Evolutionary conservation across 2,888 invertebrate species (phyloP).

Genomic region (Dione vanillae): DNA sequence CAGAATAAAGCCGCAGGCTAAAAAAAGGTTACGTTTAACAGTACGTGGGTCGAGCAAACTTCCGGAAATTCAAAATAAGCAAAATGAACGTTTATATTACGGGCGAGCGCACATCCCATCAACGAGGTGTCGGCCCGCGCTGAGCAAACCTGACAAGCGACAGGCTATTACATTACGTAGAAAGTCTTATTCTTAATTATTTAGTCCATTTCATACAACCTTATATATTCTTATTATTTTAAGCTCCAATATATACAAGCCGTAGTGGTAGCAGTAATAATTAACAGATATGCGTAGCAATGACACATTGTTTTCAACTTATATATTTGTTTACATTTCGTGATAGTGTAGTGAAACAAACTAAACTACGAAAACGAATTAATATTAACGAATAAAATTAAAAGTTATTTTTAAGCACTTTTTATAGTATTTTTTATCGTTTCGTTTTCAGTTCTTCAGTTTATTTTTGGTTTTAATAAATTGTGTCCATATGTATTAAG

Average conservation of each 20-base stretch:
- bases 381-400: too few relatives aligned
- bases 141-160: conserved; percentile 15
- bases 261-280: too few relatives aligned
- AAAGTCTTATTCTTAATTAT: conserved; percentile 15
- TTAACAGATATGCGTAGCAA: too few relatives aligned
- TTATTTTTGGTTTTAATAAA: too few relatives aligned
- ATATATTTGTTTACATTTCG: not conserved
- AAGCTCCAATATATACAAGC: too few relatives aligned
- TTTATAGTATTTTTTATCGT: too few relatives aligned
- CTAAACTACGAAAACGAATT: too few relatives aligned
- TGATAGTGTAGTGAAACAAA: not conserved
- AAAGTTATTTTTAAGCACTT: too few relatives aligned
- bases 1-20: conserved; percentile 4
- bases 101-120: conserved; percentile 22
- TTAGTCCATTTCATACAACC: conserved; percentile 1
- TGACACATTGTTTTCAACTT: not conserved
- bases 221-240: not conserved
- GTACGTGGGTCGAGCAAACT: conserved; percentile 13
- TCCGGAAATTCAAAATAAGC: conserved; percentile 19
- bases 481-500: too few relatives aligned
- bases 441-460: too few relatives aligned
- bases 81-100: conserved; percentile 20
- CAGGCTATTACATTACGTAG: conserved; percentile 25
- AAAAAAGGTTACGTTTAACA: not conserved
- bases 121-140: conserved; percentile 21